These are phyloP conservation scores for Rhingia rostrata DNA, from an alignment of 2,888 invertebrate genomes.

Conservation along the genomic window DNA sequence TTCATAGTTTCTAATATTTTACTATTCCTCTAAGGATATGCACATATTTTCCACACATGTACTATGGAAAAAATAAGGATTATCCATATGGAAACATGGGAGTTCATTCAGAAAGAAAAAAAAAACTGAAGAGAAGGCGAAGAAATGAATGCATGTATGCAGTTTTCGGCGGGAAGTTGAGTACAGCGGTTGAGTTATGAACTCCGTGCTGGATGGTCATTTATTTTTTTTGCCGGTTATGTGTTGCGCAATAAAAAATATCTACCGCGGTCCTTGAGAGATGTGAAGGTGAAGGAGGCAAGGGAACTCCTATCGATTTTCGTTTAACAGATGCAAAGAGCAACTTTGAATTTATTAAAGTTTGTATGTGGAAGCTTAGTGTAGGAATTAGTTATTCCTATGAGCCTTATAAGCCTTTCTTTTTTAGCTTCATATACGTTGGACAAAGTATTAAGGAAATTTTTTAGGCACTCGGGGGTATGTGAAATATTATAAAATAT, in stretches of 20 bases:
- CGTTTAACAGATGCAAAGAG: no score
- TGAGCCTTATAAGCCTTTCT: no score
- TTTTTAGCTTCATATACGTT: no score
- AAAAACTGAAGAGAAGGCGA: constrained; percentile 11
- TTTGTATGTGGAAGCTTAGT: no score
- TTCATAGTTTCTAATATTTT: constrained; percentile 66
- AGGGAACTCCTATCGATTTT: no score
- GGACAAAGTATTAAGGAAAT: no score
- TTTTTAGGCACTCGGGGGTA: no score
- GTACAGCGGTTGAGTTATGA: constrained; percentile 57
- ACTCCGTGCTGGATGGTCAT: constrained; percentile 39
- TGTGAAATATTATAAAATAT: no score
- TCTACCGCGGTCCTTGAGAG: constrained; percentile 4
- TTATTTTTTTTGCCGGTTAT: constrained; percentile 8
- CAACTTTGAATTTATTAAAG: no score
- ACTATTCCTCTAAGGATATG: constrained; percentile 66
- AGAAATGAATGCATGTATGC: constrained; percentile 54
- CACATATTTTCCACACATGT: constrained; percentile 56
- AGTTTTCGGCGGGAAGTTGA: constrained; percentile 34
- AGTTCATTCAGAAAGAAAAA: constrained; percentile 41
- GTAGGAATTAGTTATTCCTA: no score
- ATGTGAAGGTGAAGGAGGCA: no score
- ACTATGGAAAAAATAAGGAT: constrained; percentile 32
- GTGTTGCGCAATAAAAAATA: background rate
- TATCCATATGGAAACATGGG: constrained; percentile 59